These are phyloP conservation scores for Diarsia mendica DNA, from an alignment of 2,888 invertebrate species.

Conservation along the genomic window DNA sequence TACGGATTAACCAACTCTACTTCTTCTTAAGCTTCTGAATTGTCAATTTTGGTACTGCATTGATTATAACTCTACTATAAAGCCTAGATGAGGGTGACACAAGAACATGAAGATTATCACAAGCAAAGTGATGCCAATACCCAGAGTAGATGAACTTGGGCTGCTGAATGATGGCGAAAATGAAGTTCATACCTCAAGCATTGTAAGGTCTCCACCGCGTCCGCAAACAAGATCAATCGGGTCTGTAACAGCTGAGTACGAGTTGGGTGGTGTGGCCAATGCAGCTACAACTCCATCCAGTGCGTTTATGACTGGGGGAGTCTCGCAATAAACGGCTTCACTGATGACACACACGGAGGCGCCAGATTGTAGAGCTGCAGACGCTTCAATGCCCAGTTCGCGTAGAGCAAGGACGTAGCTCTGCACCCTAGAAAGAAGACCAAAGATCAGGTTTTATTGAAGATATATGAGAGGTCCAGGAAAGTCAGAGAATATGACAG, in stretches of 20 bases:
- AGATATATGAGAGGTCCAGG: neutral
- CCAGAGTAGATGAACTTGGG: neutral
- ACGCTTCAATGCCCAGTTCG: slow-evolving; percentile 91
- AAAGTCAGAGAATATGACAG: neutral
- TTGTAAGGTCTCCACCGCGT: slow-evolving; percentile 94
- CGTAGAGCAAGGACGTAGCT: slow-evolving; percentile 93
- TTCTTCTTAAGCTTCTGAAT: neutral
- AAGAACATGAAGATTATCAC: neutral
- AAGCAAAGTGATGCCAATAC: neutral
- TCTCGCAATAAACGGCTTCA: slow-evolving; percentile 90
- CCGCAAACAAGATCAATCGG: slow-evolving; percentile 95
- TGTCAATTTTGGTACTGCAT: neutral
- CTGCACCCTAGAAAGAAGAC: slow-evolving; percentile 82
- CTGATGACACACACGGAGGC: slow-evolving; percentile 84
- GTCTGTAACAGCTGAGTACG: slow-evolving; percentile 94
- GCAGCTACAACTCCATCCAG: slow-evolving; percentile 87
- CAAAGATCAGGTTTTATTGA: no score
- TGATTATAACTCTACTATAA: slow-evolving; percentile 88
- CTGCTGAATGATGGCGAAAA: neutral
- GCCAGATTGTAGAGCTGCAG: slow-evolving; percentile 78
- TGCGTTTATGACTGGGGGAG: slow-evolving; percentile 81
- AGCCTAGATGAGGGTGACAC: neutral
- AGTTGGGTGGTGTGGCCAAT: slow-evolving; percentile 94
- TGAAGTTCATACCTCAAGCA: slow-evolving; percentile 91
- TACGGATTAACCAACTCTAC: neutral